Evolutionary conservation across 2,113 vertebrate species (phyloP).

Genomic region (Murina feae): DNA sequence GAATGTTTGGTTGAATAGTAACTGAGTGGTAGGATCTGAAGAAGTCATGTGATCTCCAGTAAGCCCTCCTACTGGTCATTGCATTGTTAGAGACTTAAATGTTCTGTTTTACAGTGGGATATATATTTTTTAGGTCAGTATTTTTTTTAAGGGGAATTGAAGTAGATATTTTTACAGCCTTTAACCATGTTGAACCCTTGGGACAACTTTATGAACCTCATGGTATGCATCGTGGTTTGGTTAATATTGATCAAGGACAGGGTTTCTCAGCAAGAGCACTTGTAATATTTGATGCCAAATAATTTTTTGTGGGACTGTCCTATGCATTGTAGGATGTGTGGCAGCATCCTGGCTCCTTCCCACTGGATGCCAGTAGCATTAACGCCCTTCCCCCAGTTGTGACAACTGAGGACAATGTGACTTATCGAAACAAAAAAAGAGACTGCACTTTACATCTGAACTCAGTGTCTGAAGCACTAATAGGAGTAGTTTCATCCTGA

Average conservation of each 20-base stretch:
- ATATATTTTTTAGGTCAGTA: neutral
- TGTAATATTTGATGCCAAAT: neutral
- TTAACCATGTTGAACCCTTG: neutral
- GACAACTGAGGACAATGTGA: neutral
- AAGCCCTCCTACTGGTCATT: neutral
- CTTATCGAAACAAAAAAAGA: neutral
- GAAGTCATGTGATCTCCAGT: neutral
- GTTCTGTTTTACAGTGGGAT: neutral
- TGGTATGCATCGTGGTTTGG: neutral
- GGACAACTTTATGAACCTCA: neutral
- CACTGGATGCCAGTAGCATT: neutral
- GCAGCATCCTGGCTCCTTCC: neutral
- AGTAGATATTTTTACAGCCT: neutral
- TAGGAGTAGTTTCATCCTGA: neutral
- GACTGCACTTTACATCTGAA: neutral
- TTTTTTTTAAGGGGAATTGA: neutral
- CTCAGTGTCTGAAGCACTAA: neutral
- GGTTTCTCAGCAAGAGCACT: neutral
- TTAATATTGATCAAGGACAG: neutral
- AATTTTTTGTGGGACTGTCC: neutral
- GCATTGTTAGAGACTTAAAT: neutral
- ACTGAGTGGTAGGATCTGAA: neutral
- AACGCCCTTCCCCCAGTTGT: neutral
- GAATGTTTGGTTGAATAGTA: neutral
- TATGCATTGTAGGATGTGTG: neutral